phyloP scores from a whole-genome alignment of 2,888 invertebrate species.

The Graphium colonna region DNA sequence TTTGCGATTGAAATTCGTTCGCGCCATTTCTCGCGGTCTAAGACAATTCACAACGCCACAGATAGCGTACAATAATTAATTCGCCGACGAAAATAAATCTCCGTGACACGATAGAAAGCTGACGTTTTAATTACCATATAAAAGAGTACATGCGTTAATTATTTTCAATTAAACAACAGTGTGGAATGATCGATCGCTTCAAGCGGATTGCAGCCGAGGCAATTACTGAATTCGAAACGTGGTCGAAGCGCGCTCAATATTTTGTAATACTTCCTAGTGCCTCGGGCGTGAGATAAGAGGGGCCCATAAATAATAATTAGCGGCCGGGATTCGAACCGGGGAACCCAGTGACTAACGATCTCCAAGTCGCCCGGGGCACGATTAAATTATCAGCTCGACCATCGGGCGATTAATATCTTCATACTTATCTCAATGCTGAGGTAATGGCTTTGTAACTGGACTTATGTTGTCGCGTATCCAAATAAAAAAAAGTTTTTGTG shows the following conservation, averaged over 20 bases:
- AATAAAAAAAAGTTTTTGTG: no score
- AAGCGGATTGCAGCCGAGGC: slow-evolving; percentile 22
- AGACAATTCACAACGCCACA: not conserved
- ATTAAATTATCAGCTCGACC: slow-evolving; percentile 56
- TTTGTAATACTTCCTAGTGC: slow-evolving; percentile 46
- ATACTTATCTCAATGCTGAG: slow-evolving; percentile 33
- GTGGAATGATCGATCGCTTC: slow-evolving; percentile 6
- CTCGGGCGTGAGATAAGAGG: slow-evolving; percentile 47
- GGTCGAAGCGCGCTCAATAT: slow-evolving; percentile 32
- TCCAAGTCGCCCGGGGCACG: slow-evolving; percentile 47
- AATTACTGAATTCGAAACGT: slow-evolving; percentile 29
- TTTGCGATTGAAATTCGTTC: no score
- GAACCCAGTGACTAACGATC: slow-evolving; percentile 55
- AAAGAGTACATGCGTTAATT: not conserved
- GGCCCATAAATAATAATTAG: slow-evolving; percentile 66
- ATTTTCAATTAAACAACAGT: slow-evolving; percentile 2
- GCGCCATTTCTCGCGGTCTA: not conserved
- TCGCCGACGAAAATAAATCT: not conserved
- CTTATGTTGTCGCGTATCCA: no score
- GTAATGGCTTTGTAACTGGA: no score
- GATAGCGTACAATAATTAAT: no score
- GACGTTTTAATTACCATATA: not conserved
- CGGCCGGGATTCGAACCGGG: slow-evolving; percentile 52
- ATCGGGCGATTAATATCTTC: slow-evolving; percentile 57
- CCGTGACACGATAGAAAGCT: not conserved